phyloP scores from a whole-genome alignment of 2,113 vertebrate genomes.

The Austrofundulus limnaeus region DNA sequence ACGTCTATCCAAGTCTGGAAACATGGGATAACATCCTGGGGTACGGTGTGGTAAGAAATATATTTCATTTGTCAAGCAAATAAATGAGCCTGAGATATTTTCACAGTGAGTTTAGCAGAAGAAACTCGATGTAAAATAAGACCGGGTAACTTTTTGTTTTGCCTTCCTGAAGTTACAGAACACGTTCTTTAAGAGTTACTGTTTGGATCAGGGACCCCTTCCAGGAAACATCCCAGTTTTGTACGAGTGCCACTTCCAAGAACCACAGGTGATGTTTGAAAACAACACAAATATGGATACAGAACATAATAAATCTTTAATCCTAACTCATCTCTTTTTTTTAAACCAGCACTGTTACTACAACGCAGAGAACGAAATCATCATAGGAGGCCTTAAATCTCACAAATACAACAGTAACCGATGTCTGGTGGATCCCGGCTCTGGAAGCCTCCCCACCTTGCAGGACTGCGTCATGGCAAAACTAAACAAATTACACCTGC shows the following conservation, averaged over 20 bases:
- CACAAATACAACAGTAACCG: slow-evolving; percentile 46
- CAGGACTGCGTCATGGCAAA: slow-evolving; percentile 52
- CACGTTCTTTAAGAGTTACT: slow-evolving; percentile 20
- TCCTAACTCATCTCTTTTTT: neutral
- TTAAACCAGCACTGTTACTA: slow-evolving; percentile 52
- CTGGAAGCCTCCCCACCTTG: slow-evolving; percentile 48
- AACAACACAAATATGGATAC: neutral
- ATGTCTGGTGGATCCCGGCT: slow-evolving; percentile 68
- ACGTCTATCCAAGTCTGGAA: slow-evolving; percentile 85
- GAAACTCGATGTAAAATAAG: neutral
- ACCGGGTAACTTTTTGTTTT: neutral
- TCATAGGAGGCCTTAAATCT: slow-evolving; percentile 46
- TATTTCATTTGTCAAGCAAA: neutral
- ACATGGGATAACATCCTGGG: slow-evolving; percentile 38
- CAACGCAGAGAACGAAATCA: slow-evolving; percentile 50
- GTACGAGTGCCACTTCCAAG: slow-evolving; percentile 51
- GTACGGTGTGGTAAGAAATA: slow-evolving; percentile 65
- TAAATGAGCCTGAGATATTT: neutral
- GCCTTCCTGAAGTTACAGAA: slow-evolving; percentile 48
- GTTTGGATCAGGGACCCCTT: slow-evolving; percentile 64
- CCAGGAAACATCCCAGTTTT: slow-evolving; percentile 66
- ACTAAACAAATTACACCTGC: slow-evolving; percentile 38
- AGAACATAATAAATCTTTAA: neutral
- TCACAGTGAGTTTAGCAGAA: neutral
- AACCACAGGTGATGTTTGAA: slow-evolving; percentile 54